Conservation (phyloP, 2,113 vertebrate species). For the Vombatus ursinus region DNA sequence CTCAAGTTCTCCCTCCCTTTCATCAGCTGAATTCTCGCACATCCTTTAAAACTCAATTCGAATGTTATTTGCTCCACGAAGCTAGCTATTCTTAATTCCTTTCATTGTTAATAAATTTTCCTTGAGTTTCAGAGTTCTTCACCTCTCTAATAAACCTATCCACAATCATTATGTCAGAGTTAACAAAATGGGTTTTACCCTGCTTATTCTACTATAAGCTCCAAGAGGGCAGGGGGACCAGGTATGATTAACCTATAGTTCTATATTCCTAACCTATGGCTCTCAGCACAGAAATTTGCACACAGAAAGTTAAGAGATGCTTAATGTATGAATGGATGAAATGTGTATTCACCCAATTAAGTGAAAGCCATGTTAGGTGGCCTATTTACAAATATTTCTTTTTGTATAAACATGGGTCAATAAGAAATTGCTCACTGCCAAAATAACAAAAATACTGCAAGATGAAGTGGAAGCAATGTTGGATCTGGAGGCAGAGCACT, state of each 20-base stretch:
- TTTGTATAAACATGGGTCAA: neutral
- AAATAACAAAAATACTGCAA: neutral
- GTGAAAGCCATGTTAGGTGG: neutral
- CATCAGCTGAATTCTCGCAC: neutral
- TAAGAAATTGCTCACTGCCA: neutral
- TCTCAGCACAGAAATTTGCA: neutral
- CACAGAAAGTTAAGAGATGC: neutral
- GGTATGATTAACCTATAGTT: neutral
- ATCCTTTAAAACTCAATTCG: neutral
- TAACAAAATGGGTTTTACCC: too few relatives aligned
- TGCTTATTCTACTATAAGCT: neutral
- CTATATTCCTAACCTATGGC: neutral
- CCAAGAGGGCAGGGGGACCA: neutral
- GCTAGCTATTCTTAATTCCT: neutral
- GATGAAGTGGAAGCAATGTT: neutral
- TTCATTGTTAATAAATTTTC: neutral
- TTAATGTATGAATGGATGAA: neutral
- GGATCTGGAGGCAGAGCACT: neutral
- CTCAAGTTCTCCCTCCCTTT: neutral
- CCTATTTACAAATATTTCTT: neutral
- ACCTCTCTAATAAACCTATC: neutral
- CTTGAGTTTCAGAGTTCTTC: neutral
- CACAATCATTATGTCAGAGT: neutral
- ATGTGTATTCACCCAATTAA: neutral
- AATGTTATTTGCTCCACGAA: neutral